Evolutionary conservation across 2,113 vertebrate species (phyloP).

Genomic region (Atlantisia rogersi): DNA sequence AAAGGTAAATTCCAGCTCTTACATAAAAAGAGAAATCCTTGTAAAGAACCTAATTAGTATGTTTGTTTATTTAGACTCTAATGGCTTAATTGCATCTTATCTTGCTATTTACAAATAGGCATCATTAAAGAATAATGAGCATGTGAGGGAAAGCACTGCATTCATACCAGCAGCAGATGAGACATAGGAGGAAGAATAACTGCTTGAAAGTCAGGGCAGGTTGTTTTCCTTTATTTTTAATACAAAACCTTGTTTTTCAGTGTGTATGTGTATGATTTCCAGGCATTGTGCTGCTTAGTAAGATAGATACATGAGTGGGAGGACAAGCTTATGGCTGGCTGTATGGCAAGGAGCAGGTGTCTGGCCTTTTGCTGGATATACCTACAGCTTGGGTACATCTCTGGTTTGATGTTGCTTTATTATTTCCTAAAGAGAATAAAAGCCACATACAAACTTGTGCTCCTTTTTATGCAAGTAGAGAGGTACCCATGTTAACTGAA

Average conservation of each 20-base stretch:
- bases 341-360: neutral
- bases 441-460: neutral
- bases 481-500: neutral
- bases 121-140: conserved; percentile 78
- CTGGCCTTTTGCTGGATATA: neutral
- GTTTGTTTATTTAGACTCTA: conserved; percentile 81
- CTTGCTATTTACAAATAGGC: conserved; percentile 86
- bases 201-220: neutral
- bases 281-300: neutral
- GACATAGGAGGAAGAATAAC: neutral
- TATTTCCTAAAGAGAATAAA: neutral
- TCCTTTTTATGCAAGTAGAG: neutral
- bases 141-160: conserved; percentile 17
- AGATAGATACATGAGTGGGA: neutral
- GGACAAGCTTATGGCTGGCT: neutral
- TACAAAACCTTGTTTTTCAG: neutral
- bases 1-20: conserved; percentile 83
- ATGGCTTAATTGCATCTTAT: conserved; percentile 82
- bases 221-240: neutral
- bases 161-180: conserved; percentile 34
- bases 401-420: neutral
- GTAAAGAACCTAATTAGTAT: conserved; percentile 80
- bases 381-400: neutral
- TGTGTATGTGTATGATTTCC: neutral
- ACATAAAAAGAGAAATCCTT: conserved; percentile 57